Evolutionary conservation across 2,797 vertebrate species (phyloP), one percentile per base, ranked within the genome.

Genomic region (Nasua narica): DNA sequence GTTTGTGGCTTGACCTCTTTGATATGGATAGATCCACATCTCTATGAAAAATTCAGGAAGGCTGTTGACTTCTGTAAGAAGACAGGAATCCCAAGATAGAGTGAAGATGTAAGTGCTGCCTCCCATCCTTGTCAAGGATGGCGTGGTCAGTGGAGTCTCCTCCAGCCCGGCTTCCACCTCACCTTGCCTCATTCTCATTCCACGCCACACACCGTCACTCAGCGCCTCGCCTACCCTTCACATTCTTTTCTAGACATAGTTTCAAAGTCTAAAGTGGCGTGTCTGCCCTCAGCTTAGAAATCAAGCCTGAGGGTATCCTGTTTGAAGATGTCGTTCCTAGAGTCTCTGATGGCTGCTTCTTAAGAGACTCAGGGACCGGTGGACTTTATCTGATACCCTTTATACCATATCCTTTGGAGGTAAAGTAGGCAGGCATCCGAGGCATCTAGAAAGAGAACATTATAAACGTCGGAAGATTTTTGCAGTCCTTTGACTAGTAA

Each of bases 271-370:
- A 40, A 94, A 96, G 70, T 40, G 85, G 88, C 52, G 13, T 74
- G 67, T 95, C 95, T 95, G 37, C 83, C 62, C 86, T 96, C 77
- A 52, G 54, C 93, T 97, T 76, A 60, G 94, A 96, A 97, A 97
- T 87, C 95, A 90, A 96, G 97, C 96, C 98, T 93, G 65, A 96
- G 94, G 96, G 83, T 93, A 87, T 94, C 94, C 48, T 90, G 79
- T 97, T 95, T 96, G 96, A 98, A 97, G 95, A 78, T 82, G 60
- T 67, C 0, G 0, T 86, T 96, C 94, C 9, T 60, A 18, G 50
- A 69, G 40, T 95, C 96, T 97, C 95, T 93, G 82, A 90, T 77
- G 94, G 32, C 67, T 94, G 87, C 96, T 87, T 98, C 96, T 92
- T 88, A 81, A 94, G 94, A 93, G 70, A 95, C 48, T 72, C 74